Evolutionary conservation across 1,140 invertebrate genomes (phyloP).

Genomic region (Drosophila orosa): DNA sequence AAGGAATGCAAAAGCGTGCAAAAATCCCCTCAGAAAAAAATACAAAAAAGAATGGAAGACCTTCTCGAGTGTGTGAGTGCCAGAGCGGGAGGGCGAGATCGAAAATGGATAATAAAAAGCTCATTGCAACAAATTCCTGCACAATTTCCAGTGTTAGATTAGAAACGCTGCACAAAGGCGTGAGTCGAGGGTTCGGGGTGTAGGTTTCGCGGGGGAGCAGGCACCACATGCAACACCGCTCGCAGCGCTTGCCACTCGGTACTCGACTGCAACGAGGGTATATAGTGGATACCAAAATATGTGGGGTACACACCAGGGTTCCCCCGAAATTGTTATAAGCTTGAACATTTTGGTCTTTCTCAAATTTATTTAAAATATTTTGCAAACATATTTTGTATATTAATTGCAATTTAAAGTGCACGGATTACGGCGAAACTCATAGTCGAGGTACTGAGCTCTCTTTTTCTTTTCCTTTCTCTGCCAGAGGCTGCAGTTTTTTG

Average conservation of each 20-base stretch:
- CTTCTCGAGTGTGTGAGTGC: slow-evolving; percentile 32
- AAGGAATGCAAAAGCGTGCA: slow-evolving; percentile 77
- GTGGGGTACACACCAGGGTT: background rate
- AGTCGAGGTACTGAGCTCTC: background rate
- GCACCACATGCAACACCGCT: slow-evolving; percentile 53
- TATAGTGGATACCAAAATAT: background rate
- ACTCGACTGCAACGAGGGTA: background rate
- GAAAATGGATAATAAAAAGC: slow-evolving; percentile 82
- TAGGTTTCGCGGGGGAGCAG: background rate
- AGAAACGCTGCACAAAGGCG: slow-evolving; percentile 57
- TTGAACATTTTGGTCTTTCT: background rate
- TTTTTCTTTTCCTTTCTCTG: slow-evolving; percentile 22
- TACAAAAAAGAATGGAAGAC: background rate
- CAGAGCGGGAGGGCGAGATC: slow-evolving; percentile 20
- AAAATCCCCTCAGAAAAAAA: slow-evolving; percentile 41
- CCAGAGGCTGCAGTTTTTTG: slow-evolving; percentile 16
- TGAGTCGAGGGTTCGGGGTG: slow-evolving; percentile 1
- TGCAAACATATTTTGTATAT: background rate
- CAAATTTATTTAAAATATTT: background rate
- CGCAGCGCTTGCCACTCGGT: slow-evolving; percentile 16
- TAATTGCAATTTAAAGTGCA: background rate
- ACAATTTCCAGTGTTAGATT: slow-evolving; percentile 80
- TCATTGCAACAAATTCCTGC: slow-evolving; percentile 82
- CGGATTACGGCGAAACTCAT: background rate
- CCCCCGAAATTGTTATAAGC: background rate